A percentile compares a stretch with the other conserved stretches of the same genome.
phyloP scores from a whole-genome alignment of 2,888 invertebrate species.

The Ichneumoninae sp. region DNA sequence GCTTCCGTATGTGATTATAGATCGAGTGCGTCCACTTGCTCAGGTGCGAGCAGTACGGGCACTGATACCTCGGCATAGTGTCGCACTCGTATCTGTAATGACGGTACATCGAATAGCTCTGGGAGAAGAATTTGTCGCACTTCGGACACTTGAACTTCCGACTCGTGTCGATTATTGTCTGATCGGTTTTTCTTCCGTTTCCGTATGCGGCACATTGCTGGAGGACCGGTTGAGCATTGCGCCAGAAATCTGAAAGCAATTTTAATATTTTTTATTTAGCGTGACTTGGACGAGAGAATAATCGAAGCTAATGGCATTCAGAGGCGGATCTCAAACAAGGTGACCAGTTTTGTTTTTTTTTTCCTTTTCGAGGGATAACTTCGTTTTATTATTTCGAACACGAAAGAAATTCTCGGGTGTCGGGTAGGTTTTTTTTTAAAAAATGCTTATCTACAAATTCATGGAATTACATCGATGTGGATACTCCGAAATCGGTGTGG shows the following conservation, averaged over 20 bases:
- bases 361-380: constrained; percentile 11
- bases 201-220: constrained; percentile 26
- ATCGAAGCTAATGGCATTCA: not conserved
- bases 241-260: constrained; percentile 75
- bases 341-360: not conserved
- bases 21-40: constrained; percentile 82
- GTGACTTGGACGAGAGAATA: not conserved
- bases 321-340: not conserved
- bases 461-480: constrained; percentile 29
- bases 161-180: constrained; percentile 27
- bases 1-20: constrained; percentile 79
- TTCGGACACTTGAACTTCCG: constrained; percentile 77
- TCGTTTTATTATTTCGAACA: constrained; percentile 25
- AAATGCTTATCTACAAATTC: constrained; percentile 52
- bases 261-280: constrained; percentile 8
- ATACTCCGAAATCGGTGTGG: not conserved
- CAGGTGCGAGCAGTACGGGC: constrained; percentile 81
- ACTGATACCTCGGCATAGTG: constrained; percentile 79
- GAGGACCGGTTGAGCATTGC: constrained; percentile 26
- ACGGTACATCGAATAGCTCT: constrained; percentile 81
- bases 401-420: constrained; percentile 9
- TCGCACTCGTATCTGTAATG: constrained; percentile 84
- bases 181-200: constrained; percentile 38
- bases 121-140: constrained; percentile 79
- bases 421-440: constrained; percentile 26